These are phyloP conservation scores for Kradibia gibbosae DNA, from an alignment of 1,140 invertebrate genomes.

Conservation along the genomic window DNA sequence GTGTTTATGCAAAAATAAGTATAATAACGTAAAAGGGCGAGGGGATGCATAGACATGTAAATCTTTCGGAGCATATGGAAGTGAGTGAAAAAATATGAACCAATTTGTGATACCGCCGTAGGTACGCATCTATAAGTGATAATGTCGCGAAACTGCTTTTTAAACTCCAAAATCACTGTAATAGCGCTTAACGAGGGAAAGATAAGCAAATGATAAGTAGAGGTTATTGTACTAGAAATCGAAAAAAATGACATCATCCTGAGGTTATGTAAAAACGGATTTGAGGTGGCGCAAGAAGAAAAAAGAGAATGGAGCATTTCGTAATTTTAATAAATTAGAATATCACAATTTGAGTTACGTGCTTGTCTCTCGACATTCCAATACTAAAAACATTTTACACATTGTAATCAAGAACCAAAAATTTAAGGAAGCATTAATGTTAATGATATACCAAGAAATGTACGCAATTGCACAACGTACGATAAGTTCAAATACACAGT, in stretches of 20 bases:
- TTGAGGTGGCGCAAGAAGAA: background rate
- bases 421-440: background rate
- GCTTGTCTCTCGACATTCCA: background rate
- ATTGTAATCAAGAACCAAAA: background rate
- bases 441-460: too few species aligned
- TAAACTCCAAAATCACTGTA: conserved; percentile 11
- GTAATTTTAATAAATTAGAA: conserved; percentile 2
- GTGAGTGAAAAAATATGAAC: background rate
- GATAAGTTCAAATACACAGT: too few species aligned
- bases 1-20: background rate
- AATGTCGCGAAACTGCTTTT: conserved; percentile 12
- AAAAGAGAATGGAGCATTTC: background rate
- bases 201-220: background rate
- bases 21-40: background rate
- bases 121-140: conserved; percentile 1
- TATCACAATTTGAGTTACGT: background rate
- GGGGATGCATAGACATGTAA: background rate
- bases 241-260: background rate
- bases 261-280: background rate
- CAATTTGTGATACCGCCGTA: background rate
- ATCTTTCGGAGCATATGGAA: background rate
- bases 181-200: background rate
- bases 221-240: background rate
- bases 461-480: too few species aligned
- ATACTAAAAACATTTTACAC: background rate